Evolutionary conservation across 2,888 invertebrate species (phyloP).

Genomic region (Phaedon cochleariae): DNA sequence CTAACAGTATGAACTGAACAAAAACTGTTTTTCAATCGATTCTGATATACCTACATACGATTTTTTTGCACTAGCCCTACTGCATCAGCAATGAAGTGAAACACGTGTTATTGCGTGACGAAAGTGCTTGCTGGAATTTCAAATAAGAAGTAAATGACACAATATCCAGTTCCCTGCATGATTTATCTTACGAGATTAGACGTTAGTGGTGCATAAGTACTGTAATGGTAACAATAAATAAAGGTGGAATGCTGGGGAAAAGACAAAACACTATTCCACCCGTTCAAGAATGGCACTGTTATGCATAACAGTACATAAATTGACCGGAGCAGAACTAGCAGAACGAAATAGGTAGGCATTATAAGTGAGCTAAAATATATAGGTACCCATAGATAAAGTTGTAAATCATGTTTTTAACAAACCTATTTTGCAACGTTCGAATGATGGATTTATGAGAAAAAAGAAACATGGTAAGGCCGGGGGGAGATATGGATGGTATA

Average conservation of each 20-base stretch:
- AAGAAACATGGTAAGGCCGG: too few relatives aligned
- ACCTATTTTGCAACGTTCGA: too few relatives aligned
- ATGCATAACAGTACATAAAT: constrained; percentile 41
- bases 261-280: constrained; percentile 33
- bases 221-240: constrained; percentile 34
- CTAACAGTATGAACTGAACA: background rate
- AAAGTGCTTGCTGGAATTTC: constrained; percentile 26
- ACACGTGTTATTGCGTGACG: constrained; percentile 24
- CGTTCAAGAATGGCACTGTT: constrained; percentile 39
- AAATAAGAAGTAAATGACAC: constrained; percentile 23
- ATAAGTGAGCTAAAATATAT: constrained; percentile 26
- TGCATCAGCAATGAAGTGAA: constrained; percentile 24
- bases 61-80: background rate
- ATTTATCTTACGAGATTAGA: constrained; percentile 31
- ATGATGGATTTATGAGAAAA: too few relatives aligned
- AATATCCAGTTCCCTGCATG: constrained; percentile 33
- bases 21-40: constrained; percentile 10
- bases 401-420: constrained; percentile 3
- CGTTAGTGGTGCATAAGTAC: constrained; percentile 32
- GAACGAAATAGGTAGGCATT: constrained; percentile 35
- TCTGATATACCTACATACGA: constrained; percentile 4
- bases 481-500: too few relatives aligned
- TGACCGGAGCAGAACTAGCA: constrained; percentile 39
- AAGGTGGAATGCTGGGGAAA: constrained; percentile 32
- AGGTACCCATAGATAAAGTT: constrained; percentile 8